Evolutionary conservation across 1,140 invertebrate species (phyloP).

Genomic region (Drusus annulatus): DNA sequence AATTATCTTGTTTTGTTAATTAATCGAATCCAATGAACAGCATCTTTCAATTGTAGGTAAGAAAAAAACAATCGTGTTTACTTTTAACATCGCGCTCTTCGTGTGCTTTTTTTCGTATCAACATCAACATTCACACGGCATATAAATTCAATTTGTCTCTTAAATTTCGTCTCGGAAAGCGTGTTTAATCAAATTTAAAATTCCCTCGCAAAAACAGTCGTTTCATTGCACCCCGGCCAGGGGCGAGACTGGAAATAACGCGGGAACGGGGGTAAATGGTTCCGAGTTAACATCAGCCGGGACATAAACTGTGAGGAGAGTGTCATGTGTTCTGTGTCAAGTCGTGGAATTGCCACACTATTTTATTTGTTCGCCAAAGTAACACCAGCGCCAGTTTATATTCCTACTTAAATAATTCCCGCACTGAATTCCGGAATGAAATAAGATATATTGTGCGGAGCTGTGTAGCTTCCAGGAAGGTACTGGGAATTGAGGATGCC

Average conservation of each 20-base stretch:
- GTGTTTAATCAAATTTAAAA: too few relatives aligned
- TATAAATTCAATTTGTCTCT: too few relatives aligned
- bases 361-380: slow-evolving; percentile 24
- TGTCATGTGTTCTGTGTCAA: slow-evolving; percentile 34
- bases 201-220: neutral
- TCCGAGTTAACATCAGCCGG: slow-evolving; percentile 25
- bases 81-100: too few relatives aligned
- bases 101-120: too few relatives aligned
- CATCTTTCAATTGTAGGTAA: too few relatives aligned
- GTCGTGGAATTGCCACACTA: slow-evolving; percentile 24
- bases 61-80: too few relatives aligned
- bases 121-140: too few relatives aligned
- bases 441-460: neutral
- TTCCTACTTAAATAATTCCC: slow-evolving; percentile 26
- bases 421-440: neutral
- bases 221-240: neutral
- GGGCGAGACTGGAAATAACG: neutral
- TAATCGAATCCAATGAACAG: too few relatives aligned
- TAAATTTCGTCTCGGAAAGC: too few relatives aligned
- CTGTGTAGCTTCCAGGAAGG: neutral
- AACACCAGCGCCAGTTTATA: slow-evolving; percentile 9
- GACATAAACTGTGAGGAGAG: slow-evolving; percentile 24
- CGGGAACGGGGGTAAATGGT: slow-evolving; percentile 6
- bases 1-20: too few relatives aligned
- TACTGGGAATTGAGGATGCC: neutral